Percentiles rank a stretch among this genome's conserved stretches.
phyloP scores from a whole-genome alignment of 2,113 vertebrate species.

The Hipposideros armiger region DNA sequence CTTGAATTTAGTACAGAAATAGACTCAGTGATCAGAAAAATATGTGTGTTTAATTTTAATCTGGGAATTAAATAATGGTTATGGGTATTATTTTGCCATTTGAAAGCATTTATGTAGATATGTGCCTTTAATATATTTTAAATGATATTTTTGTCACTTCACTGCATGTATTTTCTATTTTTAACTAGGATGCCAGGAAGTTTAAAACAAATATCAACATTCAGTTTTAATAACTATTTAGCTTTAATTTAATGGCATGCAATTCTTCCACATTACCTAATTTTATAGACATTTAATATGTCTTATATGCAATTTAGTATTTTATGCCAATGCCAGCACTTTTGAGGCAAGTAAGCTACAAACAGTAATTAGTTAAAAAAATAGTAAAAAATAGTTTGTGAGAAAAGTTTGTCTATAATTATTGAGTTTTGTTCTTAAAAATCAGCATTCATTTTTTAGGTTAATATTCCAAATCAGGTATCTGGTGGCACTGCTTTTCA shows the following conservation, averaged over 20 bases:
- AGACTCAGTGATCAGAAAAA: background rate
- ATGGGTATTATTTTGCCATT: background rate
- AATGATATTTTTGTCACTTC: slow-evolving; percentile 10
- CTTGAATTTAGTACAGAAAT: slow-evolving; percentile 11
- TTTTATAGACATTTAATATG: background rate
- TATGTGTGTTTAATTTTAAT: slow-evolving; percentile 25
- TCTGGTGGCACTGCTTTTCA: background rate
- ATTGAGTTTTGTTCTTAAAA: background rate
- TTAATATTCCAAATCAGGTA: background rate
- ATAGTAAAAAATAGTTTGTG: background rate
- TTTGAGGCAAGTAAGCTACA: background rate
- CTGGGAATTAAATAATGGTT: background rate
- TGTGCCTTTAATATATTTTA: slow-evolving; percentile 11
- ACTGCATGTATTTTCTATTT: background rate
- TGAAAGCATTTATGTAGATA: background rate
- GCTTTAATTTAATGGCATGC: background rate
- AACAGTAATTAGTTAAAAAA: background rate
- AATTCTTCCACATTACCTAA: background rate
- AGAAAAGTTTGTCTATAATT: background rate
- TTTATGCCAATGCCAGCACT: background rate
- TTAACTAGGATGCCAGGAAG: background rate
- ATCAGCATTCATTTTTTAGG: background rate
- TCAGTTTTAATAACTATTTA: slow-evolving; percentile 12
- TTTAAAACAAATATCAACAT: background rate
- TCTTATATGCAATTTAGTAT: slow-evolving; percentile 9